phyloP scores from a whole-genome alignment of 2,888 invertebrate species.

The Drosophila koepferae region DNA sequence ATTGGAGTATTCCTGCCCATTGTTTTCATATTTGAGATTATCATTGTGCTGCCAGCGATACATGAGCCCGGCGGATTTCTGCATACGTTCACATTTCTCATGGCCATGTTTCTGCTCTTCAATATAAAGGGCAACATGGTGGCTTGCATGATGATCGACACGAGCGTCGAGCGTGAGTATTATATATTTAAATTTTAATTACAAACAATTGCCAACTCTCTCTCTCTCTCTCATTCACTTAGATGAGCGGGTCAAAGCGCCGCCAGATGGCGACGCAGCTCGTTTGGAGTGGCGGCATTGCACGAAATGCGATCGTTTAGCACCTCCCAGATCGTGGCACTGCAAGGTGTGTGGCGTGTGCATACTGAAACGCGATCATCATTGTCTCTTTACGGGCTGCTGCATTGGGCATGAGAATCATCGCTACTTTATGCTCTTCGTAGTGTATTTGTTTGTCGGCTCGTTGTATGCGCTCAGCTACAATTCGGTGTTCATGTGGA shows the following conservation, averaged over 20 bases:
- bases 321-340: conserved; percentile 95
- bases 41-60: conserved; percentile 90
- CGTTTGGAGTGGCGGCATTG: conserved; percentile 90
- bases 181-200: neutral
- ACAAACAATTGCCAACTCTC: neutral
- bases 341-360: conserved; percentile 94
- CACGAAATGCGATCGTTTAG: conserved; percentile 89
- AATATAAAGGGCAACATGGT: conserved; percentile 93
- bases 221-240: neutral
- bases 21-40: conserved; percentile 86
- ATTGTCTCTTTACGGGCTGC: conserved; percentile 94
- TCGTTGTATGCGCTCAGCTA: conserved; percentile 90
- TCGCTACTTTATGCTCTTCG: conserved; percentile 93
- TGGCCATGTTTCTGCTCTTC: conserved; percentile 90
- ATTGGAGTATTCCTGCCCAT: conserved; percentile 81
- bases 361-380: conserved; percentile 93
- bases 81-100: conserved; percentile 87
- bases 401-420: conserved; percentile 95
- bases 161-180: conserved; percentile 88
- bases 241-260: conserved; percentile 13
- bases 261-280: conserved; percentile 22
- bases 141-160: conserved; percentile 91
- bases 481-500: conserved; percentile 89
- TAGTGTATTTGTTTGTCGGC: conserved; percentile 90
- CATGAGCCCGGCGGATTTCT: conserved; percentile 86